These are phyloP conservation scores for Alligator mississippiensis DNA, from an alignment of 2,113 vertebrate genomes.

Conservation along the genomic window DNA sequence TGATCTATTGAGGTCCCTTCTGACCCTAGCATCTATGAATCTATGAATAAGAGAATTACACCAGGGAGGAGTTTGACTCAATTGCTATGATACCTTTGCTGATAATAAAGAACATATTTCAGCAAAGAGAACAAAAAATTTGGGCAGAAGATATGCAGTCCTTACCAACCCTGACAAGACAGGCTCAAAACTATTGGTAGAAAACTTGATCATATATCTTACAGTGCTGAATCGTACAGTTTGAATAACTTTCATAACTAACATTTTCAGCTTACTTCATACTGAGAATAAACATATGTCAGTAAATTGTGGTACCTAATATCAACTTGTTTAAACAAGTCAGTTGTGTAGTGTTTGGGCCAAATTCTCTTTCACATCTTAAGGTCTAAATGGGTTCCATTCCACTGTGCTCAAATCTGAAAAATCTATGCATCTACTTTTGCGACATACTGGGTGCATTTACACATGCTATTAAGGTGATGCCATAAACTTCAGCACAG, in stretches of 20 bases:
- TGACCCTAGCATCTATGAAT: too few relatives aligned
- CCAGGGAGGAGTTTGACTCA: not conserved
- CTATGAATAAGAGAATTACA: not conserved
- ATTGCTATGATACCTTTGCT: conserved; percentile 12
- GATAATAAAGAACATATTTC: not conserved
- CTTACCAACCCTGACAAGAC: conserved; percentile 37
- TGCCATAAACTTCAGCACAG: too few relatives aligned
- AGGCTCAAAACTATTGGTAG: conserved; percentile 38
- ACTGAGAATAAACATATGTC: conserved; percentile 32
- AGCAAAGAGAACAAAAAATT: conserved; percentile 11
- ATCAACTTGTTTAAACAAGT: conserved; percentile 9
- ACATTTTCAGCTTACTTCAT: conserved; percentile 18
- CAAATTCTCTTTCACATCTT: not conserved
- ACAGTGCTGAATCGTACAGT: conserved; percentile 21
- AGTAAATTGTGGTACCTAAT: conserved; percentile 31
- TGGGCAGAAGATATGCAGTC: conserved; percentile 12
- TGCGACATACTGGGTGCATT: too few relatives aligned
- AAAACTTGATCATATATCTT: conserved; percentile 41
- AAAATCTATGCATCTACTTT: not conserved
- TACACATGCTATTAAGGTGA: too few relatives aligned
- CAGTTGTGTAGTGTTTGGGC: conserved; percentile 6
- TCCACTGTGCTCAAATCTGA: not conserved
- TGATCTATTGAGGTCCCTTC: too few relatives aligned
- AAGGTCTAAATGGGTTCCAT: too few relatives aligned
- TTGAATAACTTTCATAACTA: conserved; percentile 42